Evolutionary conservation across 2,888 invertebrate species (phyloP).

Genomic region (Pemphredon lugubris): DNA sequence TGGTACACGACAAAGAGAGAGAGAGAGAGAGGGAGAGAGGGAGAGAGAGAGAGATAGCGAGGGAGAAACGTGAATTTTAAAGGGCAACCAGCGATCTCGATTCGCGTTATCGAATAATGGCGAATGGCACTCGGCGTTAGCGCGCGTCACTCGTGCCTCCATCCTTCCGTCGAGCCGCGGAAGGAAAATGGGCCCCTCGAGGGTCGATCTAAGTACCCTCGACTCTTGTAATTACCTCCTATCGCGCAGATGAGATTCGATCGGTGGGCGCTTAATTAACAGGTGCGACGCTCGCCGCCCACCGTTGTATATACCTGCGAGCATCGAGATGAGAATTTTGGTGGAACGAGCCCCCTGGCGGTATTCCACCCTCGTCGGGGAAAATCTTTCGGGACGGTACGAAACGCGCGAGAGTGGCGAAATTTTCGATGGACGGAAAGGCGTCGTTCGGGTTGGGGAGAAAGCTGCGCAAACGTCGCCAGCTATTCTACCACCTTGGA

Average conservation of each 20-base stretch:
- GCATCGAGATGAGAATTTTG: neutral
- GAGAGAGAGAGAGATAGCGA: too few relatives aligned
- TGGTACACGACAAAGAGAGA: too few relatives aligned
- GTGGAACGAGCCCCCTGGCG: neutral
- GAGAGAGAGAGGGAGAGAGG: too few relatives aligned
- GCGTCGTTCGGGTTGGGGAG: too few relatives aligned
- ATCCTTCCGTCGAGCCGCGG: neutral
- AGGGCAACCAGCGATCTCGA: slow-evolving; percentile 7
- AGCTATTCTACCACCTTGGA: too few relatives aligned
- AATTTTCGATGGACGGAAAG: neutral
- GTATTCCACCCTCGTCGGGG: too few relatives aligned
- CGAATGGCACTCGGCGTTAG: slow-evolving; percentile 11
- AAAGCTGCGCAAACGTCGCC: too few relatives aligned
- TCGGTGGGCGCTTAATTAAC: slow-evolving; percentile 52
- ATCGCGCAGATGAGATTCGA: slow-evolving; percentile 34
- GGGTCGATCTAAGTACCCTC: slow-evolving; percentile 44
- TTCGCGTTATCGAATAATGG: slow-evolving; percentile 25
- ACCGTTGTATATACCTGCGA: neutral
- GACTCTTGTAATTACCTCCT: slow-evolving; percentile 46
- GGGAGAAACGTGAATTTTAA: neutral
- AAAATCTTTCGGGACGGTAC: neutral
- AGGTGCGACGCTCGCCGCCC: slow-evolving; percentile 17
- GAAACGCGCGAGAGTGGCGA: neutral
- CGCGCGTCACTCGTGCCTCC: slow-evolving; percentile 3
- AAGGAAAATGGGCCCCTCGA: slow-evolving; percentile 33